Evolutionary conservation across 2,888 invertebrate species (phyloP), one percentile per base, ranked within the genome.

Genomic region (Tetranychus piercei): DNA sequence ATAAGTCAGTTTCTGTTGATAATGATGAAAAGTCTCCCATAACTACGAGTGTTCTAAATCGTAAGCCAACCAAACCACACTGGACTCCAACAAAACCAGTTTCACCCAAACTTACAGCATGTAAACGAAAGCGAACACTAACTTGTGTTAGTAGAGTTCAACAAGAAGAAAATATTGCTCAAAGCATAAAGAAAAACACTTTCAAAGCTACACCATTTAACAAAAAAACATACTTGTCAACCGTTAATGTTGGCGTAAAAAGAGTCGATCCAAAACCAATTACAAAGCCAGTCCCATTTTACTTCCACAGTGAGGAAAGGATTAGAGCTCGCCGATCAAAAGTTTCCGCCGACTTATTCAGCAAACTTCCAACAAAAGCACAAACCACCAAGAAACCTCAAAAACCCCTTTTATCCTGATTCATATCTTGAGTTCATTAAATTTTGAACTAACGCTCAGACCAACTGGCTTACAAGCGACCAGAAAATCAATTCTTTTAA

Each of bases 111-210:
- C n/a, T 67, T 4, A 22, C 23, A n/a, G 20, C 67, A 23, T 22
- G 23, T 22, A 67, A 67, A 22, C 9, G 67, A 67, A 67, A 67
- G 20, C 67, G 67, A 67, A 67, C 20, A 18, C 67, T 20, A 9
- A 67, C 67, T n/a, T 20, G 20, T 22, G 20, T 67, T 9, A 22
- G 20, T 22, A 11, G n/a, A 11, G 9, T 18, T 8, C 15, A 67
- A 67, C 67, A 67, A 67, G 67, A 67, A 22, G 67, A 67, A 67
- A 22, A 22, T 20, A 67, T 67, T 9, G 67, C 67, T 67, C 23
- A 23, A 22, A 22, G 20, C 9, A 67, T 67, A 20, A 67, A 67
- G 67, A 67, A 67, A 67, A 67, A 67, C 67, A 6, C 67, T 2
- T 67, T 67, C n/a, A 67, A 67, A 67, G 67, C 67, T 3, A 20